Percentiles rank a stretch among this genome's conserved stretches.
Evolutionary conservation across 2,113 vertebrate genomes (phyloP).

Genomic region (Trichomycterus rosablanca): DNA sequence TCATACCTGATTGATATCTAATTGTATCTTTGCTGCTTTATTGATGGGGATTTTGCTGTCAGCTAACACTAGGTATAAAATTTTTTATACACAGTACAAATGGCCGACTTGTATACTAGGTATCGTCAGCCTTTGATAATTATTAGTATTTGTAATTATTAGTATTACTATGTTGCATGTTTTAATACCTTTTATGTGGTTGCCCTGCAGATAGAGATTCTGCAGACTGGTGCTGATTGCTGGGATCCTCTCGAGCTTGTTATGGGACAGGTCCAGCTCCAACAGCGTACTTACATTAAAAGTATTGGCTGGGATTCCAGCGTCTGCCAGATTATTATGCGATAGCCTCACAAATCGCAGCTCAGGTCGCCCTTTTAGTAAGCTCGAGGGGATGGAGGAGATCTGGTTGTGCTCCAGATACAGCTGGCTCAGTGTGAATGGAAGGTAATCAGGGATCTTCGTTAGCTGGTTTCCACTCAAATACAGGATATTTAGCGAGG

Average conservation of each 20-base stretch:
- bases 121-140: too few species aligned
- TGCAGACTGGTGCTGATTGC: slow-evolving; percentile 82
- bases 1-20: too few species aligned
- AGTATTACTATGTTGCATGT: too few species aligned
- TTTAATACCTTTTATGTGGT: slow-evolving; percentile 84
- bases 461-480: slow-evolving; percentile 80
- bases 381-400: slow-evolving; percentile 72
- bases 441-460: slow-evolving; percentile 78
- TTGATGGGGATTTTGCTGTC: too few species aligned
- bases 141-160: too few species aligned
- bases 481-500: slow-evolving; percentile 80
- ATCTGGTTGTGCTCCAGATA: slow-evolving; percentile 88
- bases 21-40: too few species aligned
- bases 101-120: too few species aligned
- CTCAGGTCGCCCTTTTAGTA: slow-evolving; percentile 68
- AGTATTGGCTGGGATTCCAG: slow-evolving; percentile 77
- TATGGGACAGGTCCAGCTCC: slow-evolving; percentile 94
- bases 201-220: slow-evolving; percentile 92
- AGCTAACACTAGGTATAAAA: too few species aligned
- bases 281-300: slow-evolving; percentile 85
- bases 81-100: too few species aligned
- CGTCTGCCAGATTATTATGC: slow-evolving; percentile 83
- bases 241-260: slow-evolving; percentile 86
- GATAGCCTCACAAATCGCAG: slow-evolving; percentile 85
- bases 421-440: slow-evolving; percentile 75